Conservation (phyloP, 2,113 vertebrate genomes). For the Eurypyga helias region DNA sequence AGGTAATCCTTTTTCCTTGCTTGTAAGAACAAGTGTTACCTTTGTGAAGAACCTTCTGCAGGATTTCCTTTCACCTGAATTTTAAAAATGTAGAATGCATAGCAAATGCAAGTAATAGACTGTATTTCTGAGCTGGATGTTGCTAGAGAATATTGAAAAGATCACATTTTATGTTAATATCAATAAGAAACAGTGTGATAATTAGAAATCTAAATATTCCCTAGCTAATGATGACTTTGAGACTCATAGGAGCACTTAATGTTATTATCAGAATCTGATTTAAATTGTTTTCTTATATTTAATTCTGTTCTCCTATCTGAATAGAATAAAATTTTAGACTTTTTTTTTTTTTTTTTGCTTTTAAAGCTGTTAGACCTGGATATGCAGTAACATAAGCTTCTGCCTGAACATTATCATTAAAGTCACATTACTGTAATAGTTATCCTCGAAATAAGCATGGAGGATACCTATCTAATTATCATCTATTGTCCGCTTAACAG, state of each 20-base stretch:
- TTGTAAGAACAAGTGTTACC: background rate
- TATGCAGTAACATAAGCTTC: background rate
- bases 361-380: background rate
- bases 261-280: background rate
- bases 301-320: background rate
- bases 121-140: background rate
- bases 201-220: constrained; percentile 34
- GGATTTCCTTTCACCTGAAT: background rate
- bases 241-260: background rate
- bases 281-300: background rate
- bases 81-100: background rate
- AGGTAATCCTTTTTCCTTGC: background rate
- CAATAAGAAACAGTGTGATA: background rate
- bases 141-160: background rate
- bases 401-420: constrained; percentile 21
- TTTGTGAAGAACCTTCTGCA: background rate
- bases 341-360: background rate
- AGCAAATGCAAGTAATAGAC: background rate
- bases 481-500: background rate
- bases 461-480: background rate
- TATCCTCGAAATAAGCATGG: background rate
- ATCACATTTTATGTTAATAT: background rate
- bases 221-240: background rate
- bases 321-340: background rate
- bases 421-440: background rate